Evolutionary conservation across 2,113 vertebrate genomes (phyloP).

Genomic region (Passer domesticus): DNA sequence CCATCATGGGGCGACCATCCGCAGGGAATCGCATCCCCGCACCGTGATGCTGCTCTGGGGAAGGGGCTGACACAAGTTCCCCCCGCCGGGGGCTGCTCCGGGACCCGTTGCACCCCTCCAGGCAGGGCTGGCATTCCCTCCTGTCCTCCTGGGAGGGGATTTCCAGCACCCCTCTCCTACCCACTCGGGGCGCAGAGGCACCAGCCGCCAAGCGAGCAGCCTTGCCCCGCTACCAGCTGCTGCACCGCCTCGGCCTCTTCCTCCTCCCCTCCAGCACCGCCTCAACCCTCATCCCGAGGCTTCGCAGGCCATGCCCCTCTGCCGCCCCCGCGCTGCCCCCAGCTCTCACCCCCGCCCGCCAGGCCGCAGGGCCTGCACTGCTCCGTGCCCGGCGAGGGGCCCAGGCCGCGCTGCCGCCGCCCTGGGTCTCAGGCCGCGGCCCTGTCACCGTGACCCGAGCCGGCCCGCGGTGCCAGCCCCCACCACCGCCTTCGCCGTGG

Average conservation of each 20-base stretch:
- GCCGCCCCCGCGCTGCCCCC: neutral
- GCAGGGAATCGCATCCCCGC: neutral
- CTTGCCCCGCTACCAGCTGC: neutral
- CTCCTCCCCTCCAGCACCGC: neutral
- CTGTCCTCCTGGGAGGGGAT: neutral
- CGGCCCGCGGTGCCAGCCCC: neutral
- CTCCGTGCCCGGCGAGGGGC: neutral
- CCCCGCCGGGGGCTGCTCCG: neutral
- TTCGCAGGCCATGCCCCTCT: conserved; percentile 31
- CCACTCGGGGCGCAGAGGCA: neutral
- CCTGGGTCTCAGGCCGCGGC: conserved; percentile 23
- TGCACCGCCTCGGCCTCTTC: neutral
- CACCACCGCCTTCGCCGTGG: neutral
- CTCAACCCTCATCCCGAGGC: conserved; percentile 46
- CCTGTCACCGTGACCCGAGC: neutral
- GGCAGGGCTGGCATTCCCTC: neutral
- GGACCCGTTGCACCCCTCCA: neutral
- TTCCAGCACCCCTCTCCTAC: neutral
- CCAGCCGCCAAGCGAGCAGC: neutral
- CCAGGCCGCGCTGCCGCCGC: neutral
- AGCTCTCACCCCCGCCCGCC: neutral
- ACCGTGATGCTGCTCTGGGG: neutral
- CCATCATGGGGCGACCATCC: neutral
- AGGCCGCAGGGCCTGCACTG: neutral
- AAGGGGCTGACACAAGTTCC: neutral